Evolutionary conservation across 2,888 invertebrate species (phyloP).

Genomic region (Elegia similella): DNA sequence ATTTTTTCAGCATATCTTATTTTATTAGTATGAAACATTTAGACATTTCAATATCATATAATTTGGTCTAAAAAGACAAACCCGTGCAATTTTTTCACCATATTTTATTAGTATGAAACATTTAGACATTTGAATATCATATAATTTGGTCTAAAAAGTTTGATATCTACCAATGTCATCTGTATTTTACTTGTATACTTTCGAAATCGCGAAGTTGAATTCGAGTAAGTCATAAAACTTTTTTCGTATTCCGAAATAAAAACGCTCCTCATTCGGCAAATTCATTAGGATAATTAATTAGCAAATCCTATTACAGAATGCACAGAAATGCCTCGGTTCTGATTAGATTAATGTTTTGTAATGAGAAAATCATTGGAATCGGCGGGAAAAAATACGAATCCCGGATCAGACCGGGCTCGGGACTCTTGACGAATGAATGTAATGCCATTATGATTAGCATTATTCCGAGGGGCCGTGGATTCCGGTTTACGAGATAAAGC

Average conservation of each 20-base stretch:
- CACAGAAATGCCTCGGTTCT: slow-evolving; percentile 42
- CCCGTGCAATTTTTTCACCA: too few species aligned
- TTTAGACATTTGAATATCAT: too few species aligned
- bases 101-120: too few species aligned
- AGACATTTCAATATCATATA: too few species aligned
- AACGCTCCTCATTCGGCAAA: slow-evolving; percentile 27
- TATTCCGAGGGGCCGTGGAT: slow-evolving; percentile 72
- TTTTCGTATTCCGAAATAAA: slow-evolving; percentile 12
- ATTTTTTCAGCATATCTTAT: too few species aligned
- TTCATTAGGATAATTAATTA: slow-evolving; percentile 36
- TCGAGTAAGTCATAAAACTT: slow-evolving; percentile 11
- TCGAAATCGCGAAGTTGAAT: not conserved
- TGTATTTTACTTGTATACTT: too few species aligned
- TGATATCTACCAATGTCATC: too few species aligned
- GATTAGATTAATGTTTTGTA: slow-evolving; percentile 62
- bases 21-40: too few species aligned
- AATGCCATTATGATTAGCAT: slow-evolving; percentile 81
- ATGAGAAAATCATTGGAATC: slow-evolving; percentile 58
- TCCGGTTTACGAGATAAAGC: slow-evolving; percentile 77
- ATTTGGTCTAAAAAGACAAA: too few species aligned
- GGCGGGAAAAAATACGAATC: slow-evolving; percentile 61
- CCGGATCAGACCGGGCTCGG: slow-evolving; percentile 43
- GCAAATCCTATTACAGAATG: slow-evolving; percentile 45
- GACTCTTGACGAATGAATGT: slow-evolving; percentile 79
- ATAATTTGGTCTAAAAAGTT: too few species aligned